Evolutionary conservation across 2,888 invertebrate genomes (phyloP).

Genomic region (Chydorus sphaericus): DNA sequence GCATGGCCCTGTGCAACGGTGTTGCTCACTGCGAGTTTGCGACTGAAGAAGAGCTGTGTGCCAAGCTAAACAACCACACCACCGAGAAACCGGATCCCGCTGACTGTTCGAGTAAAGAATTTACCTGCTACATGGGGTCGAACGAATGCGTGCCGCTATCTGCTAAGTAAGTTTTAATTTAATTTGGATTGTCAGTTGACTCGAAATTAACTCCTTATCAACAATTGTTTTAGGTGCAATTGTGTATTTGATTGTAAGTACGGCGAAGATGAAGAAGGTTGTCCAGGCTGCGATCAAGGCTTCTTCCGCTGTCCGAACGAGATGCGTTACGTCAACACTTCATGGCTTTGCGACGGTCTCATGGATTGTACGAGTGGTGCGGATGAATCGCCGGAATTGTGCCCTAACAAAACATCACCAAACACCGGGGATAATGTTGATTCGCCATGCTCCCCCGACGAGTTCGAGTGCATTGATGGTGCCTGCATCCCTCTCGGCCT

Average conservation of each 20-base stretch:
- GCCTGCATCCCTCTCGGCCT: slow-evolving; percentile 39
- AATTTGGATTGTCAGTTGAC: not conserved
- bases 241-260: slow-evolving; percentile 19
- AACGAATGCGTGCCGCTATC: not conserved
- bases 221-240: slow-evolving; percentile 1
- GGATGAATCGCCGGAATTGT: slow-evolving; percentile 33
- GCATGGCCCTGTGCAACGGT: slow-evolving; percentile 5
- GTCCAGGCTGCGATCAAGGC: slow-evolving; percentile 10
- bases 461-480: slow-evolving; percentile 37
- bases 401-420: not conserved
- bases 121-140: not conserved
- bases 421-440: not conserved
- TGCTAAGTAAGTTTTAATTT: not conserved
- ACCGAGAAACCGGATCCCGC: not conserved
- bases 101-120: not conserved
- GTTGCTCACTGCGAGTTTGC: slow-evolving; percentile 2
- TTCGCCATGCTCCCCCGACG: slow-evolving; percentile 14
- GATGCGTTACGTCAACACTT: slow-evolving; percentile 17
- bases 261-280: slow-evolving; percentile 22
- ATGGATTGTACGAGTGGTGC: slow-evolving; percentile 40
- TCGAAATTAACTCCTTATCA: not conserved
- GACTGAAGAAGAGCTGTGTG: not conserved
- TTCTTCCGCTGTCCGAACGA: slow-evolving; percentile 11
- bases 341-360: slow-evolving; percentile 42
- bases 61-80: not conserved